Percentiles rank a stretch among this genome's conserved stretches.
phyloP scores from a whole-genome alignment of 2,113 vertebrate genomes.

The Saimiri boliviensis region DNA sequence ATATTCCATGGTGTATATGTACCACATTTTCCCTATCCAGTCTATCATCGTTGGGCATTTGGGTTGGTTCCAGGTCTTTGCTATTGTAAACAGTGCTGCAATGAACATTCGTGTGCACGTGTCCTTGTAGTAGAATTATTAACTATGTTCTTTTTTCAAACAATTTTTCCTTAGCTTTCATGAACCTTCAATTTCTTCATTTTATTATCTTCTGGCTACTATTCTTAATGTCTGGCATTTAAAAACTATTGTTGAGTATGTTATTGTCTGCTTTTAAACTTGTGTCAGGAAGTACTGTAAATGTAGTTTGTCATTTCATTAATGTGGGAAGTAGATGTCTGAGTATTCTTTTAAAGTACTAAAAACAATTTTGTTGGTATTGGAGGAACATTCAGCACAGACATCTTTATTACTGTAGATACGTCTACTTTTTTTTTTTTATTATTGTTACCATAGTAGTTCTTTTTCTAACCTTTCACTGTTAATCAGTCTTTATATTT shows the following conservation, averaged over 20 bases:
- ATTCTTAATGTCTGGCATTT: background rate
- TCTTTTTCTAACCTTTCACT: background rate
- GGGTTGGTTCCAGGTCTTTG: too few species aligned
- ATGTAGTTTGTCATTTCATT: background rate
- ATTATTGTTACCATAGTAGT: background rate
- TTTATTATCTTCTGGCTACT: background rate
- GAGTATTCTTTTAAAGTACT: background rate
- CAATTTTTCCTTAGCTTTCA: background rate
- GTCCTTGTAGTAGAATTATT: too few species aligned
- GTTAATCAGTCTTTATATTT: background rate
- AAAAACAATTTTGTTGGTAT: background rate
- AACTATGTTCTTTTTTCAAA: background rate
- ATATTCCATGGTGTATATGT: too few species aligned
- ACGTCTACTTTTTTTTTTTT: background rate
- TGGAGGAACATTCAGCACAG: background rate
- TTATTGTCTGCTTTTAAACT: background rate
- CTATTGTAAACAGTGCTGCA: too few species aligned
- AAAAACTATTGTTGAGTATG: background rate
- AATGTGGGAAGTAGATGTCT: background rate
- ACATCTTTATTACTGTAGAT: background rate
- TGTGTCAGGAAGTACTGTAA: background rate
- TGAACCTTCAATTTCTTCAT: background rate
- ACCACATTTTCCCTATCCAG: too few species aligned
- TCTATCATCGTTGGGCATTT: too few species aligned
- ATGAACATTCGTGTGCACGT: too few species aligned